phyloP scores from a whole-genome alignment of 2,888 invertebrate species.

The Fissipunctia ypsillon region DNA sequence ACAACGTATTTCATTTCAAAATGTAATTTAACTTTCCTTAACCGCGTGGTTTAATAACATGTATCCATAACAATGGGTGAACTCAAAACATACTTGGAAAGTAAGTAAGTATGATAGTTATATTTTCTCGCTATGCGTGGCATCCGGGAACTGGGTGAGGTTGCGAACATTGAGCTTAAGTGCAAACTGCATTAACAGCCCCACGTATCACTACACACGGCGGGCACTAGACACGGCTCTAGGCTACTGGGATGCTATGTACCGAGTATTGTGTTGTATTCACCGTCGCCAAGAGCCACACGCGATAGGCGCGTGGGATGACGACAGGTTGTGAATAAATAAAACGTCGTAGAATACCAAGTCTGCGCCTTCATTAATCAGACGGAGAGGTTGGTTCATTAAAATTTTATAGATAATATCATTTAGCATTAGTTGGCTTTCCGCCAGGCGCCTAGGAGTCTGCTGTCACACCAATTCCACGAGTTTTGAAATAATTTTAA shows the following conservation, averaged over 20 bases:
- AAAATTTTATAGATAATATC: slow-evolving; percentile 23
- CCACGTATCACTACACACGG: neutral
- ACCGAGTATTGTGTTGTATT: slow-evolving; percentile 10
- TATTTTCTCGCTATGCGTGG: neutral
- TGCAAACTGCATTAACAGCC: neutral
- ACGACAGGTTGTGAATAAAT: slow-evolving; percentile 22
- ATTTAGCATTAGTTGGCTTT: slow-evolving; percentile 24
- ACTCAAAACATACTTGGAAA: neutral
- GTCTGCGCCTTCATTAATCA: slow-evolving; percentile 24
- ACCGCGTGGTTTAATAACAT: neutral
- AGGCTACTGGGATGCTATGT: slow-evolving; percentile 8
- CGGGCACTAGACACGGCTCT: neutral
- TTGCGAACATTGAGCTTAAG: neutral
- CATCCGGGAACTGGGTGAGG: neutral
- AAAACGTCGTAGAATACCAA: neutral
- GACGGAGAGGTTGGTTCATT: slow-evolving; percentile 31
- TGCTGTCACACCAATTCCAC: slow-evolving; percentile 8
- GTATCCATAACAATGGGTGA: neutral
- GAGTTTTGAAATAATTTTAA: slow-evolving; percentile 11
- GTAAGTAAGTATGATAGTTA: neutral
- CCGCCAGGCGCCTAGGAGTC: slow-evolving; percentile 21
- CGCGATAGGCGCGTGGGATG: neutral
- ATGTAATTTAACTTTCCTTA: neutral
- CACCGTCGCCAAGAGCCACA: slow-evolving; percentile 10
- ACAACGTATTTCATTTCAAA: neutral